Evolutionary conservation across 2,888 invertebrate species (phyloP), one percentile per base, ranked within the genome.

Genomic region (Agonopterix heracliana): DNA sequence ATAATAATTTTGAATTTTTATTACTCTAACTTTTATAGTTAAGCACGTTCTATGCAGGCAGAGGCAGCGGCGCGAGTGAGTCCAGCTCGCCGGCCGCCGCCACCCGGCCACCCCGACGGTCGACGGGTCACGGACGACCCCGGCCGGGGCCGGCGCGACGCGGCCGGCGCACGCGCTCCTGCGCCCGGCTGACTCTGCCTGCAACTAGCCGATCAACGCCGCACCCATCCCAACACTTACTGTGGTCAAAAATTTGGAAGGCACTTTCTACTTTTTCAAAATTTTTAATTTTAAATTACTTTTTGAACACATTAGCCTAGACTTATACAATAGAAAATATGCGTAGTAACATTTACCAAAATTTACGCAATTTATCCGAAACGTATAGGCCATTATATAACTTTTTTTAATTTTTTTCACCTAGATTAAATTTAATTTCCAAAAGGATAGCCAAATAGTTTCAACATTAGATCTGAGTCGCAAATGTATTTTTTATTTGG

Each of bases 231-330:
- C 91, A 86, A 90, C 90, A 89, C 90, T 90, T 83, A 84, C 79
- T 84, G 82, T 89, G 88, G 88, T 89, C 88, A 87, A 88, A 86
- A 86, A 86, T 89, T 90, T 93, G 92, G 92, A 93, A 93, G 93
- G 93, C 93, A 93, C 93, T 93, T 93, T 92, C 93, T 93, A 93
- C 93, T 90, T 91, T 90, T 90, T 90, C 76, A 81, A 86, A 86
- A 41, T 41, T 41, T 41, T 41, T 41, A 82, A 78, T 79, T 86
- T 84, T 77, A 70, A 79, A 73, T 87, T 88, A 81, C 79, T 68
- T 86, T 92, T 92, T 92, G 92, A 93, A 93, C 92, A 93, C 92
- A 93, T 92, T 90, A 91, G 91, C 91, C 91, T 91, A 91, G 89
- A 90, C 90, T 88, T 89, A 89, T 79, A 87, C 77, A 89, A 86